These are phyloP conservation scores for Ectropis crepuscularia DNA, from an alignment of 2,888 invertebrate species.

Conservation along the genomic window DNA sequence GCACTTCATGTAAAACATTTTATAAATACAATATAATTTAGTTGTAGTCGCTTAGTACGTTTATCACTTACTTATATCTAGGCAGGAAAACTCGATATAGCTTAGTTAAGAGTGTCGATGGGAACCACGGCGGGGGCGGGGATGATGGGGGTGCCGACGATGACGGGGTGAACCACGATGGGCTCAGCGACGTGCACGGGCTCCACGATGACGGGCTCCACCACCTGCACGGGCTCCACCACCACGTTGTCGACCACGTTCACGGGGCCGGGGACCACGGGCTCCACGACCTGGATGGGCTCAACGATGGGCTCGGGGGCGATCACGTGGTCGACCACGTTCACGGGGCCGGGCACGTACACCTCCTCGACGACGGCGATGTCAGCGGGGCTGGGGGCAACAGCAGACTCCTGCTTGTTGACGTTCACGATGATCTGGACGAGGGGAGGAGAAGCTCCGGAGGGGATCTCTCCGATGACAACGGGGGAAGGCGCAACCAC, in stretches of 20 bases:
- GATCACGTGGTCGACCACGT: constrained; percentile 30
- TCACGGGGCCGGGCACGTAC: constrained; percentile 34
- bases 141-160: constrained; percentile 34
- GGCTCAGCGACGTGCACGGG: constrained; percentile 32
- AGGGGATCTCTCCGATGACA: constrained; percentile 33
- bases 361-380: constrained; percentile 31
- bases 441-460: constrained; percentile 45
- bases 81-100: constrained; percentile 49
- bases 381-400: constrained; percentile 26
- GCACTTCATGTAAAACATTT: constrained; percentile 21
- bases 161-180: constrained; percentile 23
- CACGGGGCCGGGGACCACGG: constrained; percentile 34
- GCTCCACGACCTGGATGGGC: constrained; percentile 30
- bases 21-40: constrained; percentile 22
- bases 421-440: constrained; percentile 56
- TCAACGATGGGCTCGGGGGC: constrained; percentile 19
- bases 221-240: constrained; percentile 31
- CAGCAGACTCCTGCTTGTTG: constrained; percentile 36
- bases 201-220: constrained; percentile 35
- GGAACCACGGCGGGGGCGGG: constrained; percentile 48
- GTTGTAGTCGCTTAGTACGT: constrained; percentile 21
- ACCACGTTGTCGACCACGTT: constrained; percentile 31
- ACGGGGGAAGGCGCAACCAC: constrained; percentile 30
- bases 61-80: constrained; percentile 50
- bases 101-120: constrained; percentile 44